Evolutionary conservation across 2,888 invertebrate species (phyloP).

Genomic region (Petrophora chlorosata): DNA sequence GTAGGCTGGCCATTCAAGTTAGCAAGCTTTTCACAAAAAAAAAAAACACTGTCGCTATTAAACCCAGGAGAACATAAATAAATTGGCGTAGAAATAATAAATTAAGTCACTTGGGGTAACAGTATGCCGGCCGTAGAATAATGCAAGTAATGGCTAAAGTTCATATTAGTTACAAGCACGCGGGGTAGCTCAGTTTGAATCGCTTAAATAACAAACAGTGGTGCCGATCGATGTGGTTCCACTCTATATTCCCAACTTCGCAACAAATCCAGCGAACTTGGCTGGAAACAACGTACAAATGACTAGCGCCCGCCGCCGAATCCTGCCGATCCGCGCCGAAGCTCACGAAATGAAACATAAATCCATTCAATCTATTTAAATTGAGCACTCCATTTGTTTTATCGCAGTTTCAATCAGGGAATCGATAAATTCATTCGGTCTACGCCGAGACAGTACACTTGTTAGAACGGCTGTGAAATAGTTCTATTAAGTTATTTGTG

Average conservation of each 20-base stretch:
- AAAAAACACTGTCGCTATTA: too few relatives aligned
- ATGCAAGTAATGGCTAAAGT: too few relatives aligned
- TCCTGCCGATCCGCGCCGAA: slow-evolving; percentile 54
- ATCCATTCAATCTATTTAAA: slow-evolving; percentile 81
- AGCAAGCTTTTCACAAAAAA: too few relatives aligned
- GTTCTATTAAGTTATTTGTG: slow-evolving; percentile 7
- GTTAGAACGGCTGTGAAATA: slow-evolving; percentile 29
- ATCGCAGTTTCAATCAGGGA: slow-evolving; percentile 71
- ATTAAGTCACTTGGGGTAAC: too few relatives aligned
- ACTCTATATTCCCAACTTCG: background rate
- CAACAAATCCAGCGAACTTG: slow-evolving; percentile 5
- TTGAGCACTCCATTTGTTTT: slow-evolving; percentile 79
- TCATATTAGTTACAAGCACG: too few relatives aligned
- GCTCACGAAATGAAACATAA: slow-evolving; percentile 75
- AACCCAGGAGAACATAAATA: too few relatives aligned
- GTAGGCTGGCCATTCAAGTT: too few relatives aligned
- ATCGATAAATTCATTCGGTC: slow-evolving; percentile 63
- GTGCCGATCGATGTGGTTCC: background rate
- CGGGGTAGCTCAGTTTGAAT: too few relatives aligned
- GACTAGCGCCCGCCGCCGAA: slow-evolving; percentile 38
- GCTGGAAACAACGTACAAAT: slow-evolving; percentile 30
- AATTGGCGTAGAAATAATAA: too few relatives aligned
- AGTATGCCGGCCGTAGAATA: too few relatives aligned
- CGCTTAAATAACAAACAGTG: too few relatives aligned
- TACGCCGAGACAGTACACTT: slow-evolving; percentile 32